A percentile compares a stretch with the other conserved stretches of the same genome.
Conservation (phyloP, 2,797 vertebrate genomes). For the Percopsis omiscomaycus region DNA sequence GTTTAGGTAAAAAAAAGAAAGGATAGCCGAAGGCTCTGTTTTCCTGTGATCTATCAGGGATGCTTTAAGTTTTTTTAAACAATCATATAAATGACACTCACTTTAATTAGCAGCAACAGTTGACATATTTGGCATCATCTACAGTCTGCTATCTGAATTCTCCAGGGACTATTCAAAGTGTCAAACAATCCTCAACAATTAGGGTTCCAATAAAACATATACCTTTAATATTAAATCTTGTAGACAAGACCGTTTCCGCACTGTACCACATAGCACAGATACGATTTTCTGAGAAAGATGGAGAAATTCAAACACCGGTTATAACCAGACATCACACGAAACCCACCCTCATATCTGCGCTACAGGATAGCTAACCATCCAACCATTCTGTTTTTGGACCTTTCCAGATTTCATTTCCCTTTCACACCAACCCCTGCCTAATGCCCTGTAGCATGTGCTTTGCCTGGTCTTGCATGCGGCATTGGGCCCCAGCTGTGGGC, state of each 20-base stretch:
- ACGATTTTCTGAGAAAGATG: not conserved
- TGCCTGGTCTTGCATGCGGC: slow-evolving; percentile 29
- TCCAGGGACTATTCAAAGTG: not conserved
- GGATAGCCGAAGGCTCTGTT: slow-evolving; percentile 37
- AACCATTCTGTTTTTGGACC: not conserved
- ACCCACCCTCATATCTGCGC: not conserved
- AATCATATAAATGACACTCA: no score
- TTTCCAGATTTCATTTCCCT: slow-evolving; percentile 8
- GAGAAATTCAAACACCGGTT: not conserved
- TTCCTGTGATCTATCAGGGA: slow-evolving; percentile 4
- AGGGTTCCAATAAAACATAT: not conserved
- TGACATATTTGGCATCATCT: slow-evolving; percentile 42
- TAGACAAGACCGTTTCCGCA: no score
- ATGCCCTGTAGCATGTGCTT: slow-evolving; percentile 18
- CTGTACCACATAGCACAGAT: not conserved
- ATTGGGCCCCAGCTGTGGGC: slow-evolving; percentile 57
- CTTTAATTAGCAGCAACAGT: slow-evolving; percentile 54
- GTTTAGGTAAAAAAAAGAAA: slow-evolving; percentile 16
- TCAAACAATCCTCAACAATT: not conserved
- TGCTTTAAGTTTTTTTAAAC: no score
- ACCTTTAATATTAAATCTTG: no score
- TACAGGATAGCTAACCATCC: not conserved
- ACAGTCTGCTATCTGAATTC: not conserved
- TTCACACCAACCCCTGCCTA: slow-evolving; percentile 3
- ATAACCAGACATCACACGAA: not conserved